phyloP scores from a whole-genome alignment of 2,113 vertebrate species.

The Platichthys flesus region DNA sequence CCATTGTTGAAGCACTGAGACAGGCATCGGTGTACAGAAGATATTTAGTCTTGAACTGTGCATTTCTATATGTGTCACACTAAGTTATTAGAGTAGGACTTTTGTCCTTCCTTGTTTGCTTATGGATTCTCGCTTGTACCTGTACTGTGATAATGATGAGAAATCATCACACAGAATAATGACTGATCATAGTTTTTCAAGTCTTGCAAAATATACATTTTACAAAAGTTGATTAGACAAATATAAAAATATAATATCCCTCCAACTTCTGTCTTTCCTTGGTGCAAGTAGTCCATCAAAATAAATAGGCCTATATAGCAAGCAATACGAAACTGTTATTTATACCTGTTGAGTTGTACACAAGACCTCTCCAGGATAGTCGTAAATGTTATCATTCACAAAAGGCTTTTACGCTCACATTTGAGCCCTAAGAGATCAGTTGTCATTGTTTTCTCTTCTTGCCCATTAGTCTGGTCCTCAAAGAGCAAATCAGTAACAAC shows the following conservation, averaged over 20 bases:
- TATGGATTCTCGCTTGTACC: constrained; percentile 7
- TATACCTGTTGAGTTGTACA: constrained; percentile 22
- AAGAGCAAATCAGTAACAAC: not conserved
- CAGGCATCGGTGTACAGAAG: not conserved
- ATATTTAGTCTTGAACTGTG: not conserved
- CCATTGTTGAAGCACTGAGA: not conserved
- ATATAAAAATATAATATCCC: too few species aligned
- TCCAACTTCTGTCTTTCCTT: not conserved
- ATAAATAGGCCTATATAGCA: constrained; percentile 26
- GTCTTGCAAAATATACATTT: constrained; percentile 27
- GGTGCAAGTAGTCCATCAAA: constrained; percentile 6
- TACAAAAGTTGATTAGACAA: constrained; percentile 2
- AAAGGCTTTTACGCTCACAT: constrained; percentile 53
- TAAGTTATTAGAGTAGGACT: not conserved
- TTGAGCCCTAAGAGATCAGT: constrained; percentile 15
- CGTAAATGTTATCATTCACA: constrained; percentile 25
- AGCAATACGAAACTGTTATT: constrained; percentile 26
- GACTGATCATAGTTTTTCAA: constrained; percentile 8
- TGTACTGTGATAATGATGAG: not conserved
- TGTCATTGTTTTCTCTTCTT: constrained; percentile 24
- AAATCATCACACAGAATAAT: constrained; percentile 7
- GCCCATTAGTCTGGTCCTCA: constrained; percentile 15
- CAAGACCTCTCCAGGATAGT: constrained; percentile 18
- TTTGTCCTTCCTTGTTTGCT: constrained; percentile 21
- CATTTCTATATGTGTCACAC: constrained; percentile 4